Base-by-base conservation (phyloP, 2,113 vertebrate species). In the Scartelaos histophorus region DNA sequence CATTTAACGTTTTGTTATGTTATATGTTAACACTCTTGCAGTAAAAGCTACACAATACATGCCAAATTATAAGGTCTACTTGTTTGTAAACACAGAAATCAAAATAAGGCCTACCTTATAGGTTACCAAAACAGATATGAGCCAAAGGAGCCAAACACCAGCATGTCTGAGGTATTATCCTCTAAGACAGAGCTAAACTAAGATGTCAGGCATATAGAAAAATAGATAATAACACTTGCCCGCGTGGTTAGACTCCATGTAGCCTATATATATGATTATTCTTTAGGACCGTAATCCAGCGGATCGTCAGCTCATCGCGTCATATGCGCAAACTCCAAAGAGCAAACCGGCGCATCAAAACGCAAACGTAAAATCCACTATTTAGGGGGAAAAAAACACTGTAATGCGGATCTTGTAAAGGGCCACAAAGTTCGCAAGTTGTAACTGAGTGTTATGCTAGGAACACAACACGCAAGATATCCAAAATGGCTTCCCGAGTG, bases 401-500 rank as follows among this genome's bases (percentile, higher is more conserved):
- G 51, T 51, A 38, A 3, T 64, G 1, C 47, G 46, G 60, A 60
- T 67, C 3, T 16, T 0, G 10, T 17, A 17, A 21, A 69, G 57
- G 78, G 19, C 79, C 57, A 54, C 72, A 53, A 80, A 89, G 85
- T 91, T 90, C 88, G 35, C 75, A 67, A 86, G 81, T 43, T 82
- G 75, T 38, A 21, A 67, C 19, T 56, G 47, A 74, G 54, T 82
- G 87, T 71, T 73, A 73, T 85, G 84, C 83, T 88, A 77, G 35
- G 82, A 69, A 75, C 89, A 83, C 82, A 69, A 88, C 87, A 87
- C 90, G 79, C 88, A 38, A 73, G 82, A 85, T 87, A 91, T 93
- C 94, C 94, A 96, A 95, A 93, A 95, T 95, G 94, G 95, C 95
- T 95, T 92, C 94, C 94, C 88, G 72, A 89, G 85, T 88, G 93